Evolutionary conservation across 2,888 invertebrate genomes (phyloP).

Genomic region (Mythimna ferrago): DNA sequence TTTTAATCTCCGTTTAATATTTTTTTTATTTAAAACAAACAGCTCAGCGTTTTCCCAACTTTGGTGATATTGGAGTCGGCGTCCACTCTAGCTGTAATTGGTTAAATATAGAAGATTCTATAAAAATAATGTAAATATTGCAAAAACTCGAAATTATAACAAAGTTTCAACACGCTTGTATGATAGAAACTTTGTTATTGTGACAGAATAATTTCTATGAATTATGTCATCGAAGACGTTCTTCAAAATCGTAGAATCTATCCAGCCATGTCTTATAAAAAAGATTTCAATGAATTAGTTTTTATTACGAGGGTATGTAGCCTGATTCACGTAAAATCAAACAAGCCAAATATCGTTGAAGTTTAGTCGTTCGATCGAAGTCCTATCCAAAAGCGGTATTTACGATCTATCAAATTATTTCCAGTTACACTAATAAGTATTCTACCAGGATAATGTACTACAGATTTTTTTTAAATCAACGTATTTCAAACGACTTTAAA

Average conservation of each 20-base stretch:
- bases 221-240: not conserved
- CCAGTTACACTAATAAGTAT: too few species aligned
- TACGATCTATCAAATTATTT: too few species aligned
- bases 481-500: too few species aligned
- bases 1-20: not conserved
- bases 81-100: not conserved
- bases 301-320: too few species aligned
- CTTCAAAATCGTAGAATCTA: not conserved
- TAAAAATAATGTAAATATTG: conserved; percentile 1
- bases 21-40: not conserved
- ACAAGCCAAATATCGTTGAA: too few species aligned
- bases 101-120: not conserved
- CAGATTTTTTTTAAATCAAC: too few species aligned
- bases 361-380: too few species aligned
- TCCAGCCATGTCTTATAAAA: not conserved
- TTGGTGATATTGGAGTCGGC: not conserved
- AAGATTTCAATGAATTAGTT: not conserved
- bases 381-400: too few species aligned
- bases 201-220: conserved; percentile 2
- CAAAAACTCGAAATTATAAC: not conserved
- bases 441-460: too few species aligned
- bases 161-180: not conserved
- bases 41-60: not conserved
- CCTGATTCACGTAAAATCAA: too few species aligned
- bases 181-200: not conserved